Base-by-base conservation (phyloP, 2,888 invertebrate genomes). In the Drosophila neotestacea region DNA sequence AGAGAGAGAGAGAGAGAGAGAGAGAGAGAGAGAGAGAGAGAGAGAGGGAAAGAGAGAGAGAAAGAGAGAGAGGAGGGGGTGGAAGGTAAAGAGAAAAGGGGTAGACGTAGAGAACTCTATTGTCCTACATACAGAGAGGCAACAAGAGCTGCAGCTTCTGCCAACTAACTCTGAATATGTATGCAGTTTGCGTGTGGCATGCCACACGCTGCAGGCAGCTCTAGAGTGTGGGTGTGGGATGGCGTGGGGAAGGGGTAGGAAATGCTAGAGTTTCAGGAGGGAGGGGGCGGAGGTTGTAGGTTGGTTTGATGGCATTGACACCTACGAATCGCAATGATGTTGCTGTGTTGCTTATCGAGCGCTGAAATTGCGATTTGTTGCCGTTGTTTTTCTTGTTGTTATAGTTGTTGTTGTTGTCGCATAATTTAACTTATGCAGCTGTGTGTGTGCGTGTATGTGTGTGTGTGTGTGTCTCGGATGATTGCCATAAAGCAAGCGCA, bases 401-500 rank as follows among this genome's bases (percentile, higher is more conserved):
- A 38, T 46, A 55, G 55, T 47, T 72, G 52, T 54, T 61, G 69
- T 62, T 64, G 59, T 60, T 75, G 83, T 63, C 66, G 85, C 82
- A 82, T 82, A 82, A 82, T 84, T 82, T 87, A 84, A 81, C 77
- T 77, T 71, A 69, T 72, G 65, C 71, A 41, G 41, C 9, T 16
- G 52, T 41, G 36, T 54, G 36, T 52, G 59, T 51, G 56, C 34
- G 64, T 63, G 58, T 48, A 47, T 41, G 51, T 39, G 38, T 27
- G 54, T 34, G 54, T 59, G 41, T 55, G 11, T 42, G 32, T 59
- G 39, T 68, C 13, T 46, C 66, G 30, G 36, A 66, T 80, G 85
- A 82, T 86, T 78, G 87, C 75, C 87, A 82, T 82, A 78, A 77
- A 81, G 83, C 77, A 82, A 74, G 65, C 69, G 70, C 85, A 85